Base-by-base conservation (phyloP, 1,140 invertebrate species). In the Stegodyphus mimosarum region DNA sequence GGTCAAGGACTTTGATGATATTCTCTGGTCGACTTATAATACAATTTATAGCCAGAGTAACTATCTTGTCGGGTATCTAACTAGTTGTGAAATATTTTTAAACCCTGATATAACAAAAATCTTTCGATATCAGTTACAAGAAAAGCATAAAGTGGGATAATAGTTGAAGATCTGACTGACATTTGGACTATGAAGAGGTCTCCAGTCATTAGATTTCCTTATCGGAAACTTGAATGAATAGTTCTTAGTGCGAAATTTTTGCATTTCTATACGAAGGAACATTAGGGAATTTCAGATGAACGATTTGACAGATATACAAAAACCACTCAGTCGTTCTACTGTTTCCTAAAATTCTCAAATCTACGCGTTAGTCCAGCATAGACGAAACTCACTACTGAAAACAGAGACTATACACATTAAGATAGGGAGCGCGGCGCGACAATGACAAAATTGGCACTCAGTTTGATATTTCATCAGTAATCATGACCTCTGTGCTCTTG, bases 351-450 rank as follows among this genome's bases (percentile, higher is more conserved):
- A 83, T 66, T 83, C 81, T 83, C 81, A 50, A 83, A 83, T 75
- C 81, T 83, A 83, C 81, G 81, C 71, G 50, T 33, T 83, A 72
- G 78, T 81, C 78, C 53, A 15, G 70, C 81, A 83, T 11, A 69
- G 74, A 77, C 74, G 74, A 52, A 77, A 78, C 83, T 71, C 53
- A 64, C 83, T 85, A 85, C 83, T n/a, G 49, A 85, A 85, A 85
- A 85, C 83, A 85, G 83, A 85, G 67, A 85, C 83, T 85, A 85
- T 85, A 85, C 83, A 85, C 74, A 85, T 85, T 77, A 85, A 85
- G 67, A 77, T 77, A 76, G 33, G 67, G 52, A 85, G 73, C 74
- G 83, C 69, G 49, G 75, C 67, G 74, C 74, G 66, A 78, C 69
- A 85, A 85, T 77, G 73, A 77, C 83, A 64, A 85, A 85, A 85